These are phyloP conservation scores for Plutomurus gul DNA, from an alignment of 1,140 invertebrate species.

Conservation along the genomic window DNA sequence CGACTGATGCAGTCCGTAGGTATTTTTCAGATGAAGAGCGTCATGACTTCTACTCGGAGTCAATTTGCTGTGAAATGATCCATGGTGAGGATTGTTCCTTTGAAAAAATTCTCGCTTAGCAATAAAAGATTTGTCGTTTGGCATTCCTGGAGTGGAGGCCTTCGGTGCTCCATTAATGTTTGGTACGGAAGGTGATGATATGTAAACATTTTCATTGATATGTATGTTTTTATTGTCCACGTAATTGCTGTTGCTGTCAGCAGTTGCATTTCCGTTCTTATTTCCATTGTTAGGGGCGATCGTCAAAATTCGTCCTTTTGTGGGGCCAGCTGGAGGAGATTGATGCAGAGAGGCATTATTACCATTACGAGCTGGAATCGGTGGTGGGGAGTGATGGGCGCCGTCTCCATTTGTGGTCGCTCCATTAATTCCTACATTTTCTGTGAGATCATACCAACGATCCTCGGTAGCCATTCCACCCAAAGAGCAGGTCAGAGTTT, in stretches of 20 bases:
- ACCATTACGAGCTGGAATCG: constrained; percentile 60
- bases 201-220: not conserved
- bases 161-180: not conserved
- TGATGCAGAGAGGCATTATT: constrained; percentile 17
- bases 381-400: constrained; percentile 60
- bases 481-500: constrained; percentile 66
- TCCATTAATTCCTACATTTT: constrained; percentile 54
- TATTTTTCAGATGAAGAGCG: constrained; percentile 45
- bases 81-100: constrained; percentile 49
- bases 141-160: not conserved
- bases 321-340: not conserved
- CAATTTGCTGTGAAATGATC: constrained; percentile 51
- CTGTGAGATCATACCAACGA: constrained; percentile 68
- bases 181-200: not conserved
- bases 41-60: constrained; percentile 51
- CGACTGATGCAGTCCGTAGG: constrained; percentile 38
- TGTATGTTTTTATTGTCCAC: not conserved
- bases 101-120: constrained; percentile 50
- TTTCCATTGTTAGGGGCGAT: not conserved
- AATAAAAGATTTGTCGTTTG: constrained; percentile 32
- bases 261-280: not conserved
- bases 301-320: not conserved
- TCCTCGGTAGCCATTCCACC: constrained; percentile 70
- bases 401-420: not conserved
- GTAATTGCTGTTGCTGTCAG: not conserved